A percentile compares a stretch with the other conserved stretches of the same genome.
Evolutionary conservation across 2,797 vertebrate species (phyloP).

Genomic region (Masticophis lateralis): DNA sequence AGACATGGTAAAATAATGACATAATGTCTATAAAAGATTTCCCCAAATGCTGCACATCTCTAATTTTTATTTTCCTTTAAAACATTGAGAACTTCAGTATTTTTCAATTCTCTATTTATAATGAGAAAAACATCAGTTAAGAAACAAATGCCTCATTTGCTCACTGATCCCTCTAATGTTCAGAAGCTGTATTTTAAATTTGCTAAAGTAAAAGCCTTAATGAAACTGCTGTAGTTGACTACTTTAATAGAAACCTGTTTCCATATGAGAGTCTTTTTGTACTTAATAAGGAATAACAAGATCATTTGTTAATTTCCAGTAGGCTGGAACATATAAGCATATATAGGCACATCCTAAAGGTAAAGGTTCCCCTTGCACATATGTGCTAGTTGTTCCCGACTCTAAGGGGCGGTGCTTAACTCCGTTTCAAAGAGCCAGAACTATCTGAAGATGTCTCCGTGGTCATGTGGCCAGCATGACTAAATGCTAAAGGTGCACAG

Average conservation of each 20-base stretch:
- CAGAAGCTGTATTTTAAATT: slow-evolving; percentile 37
- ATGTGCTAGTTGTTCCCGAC: too few species aligned
- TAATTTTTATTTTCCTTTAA: slow-evolving; percentile 23
- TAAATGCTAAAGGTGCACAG: too few species aligned
- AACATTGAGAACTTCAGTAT: slow-evolving; percentile 39
- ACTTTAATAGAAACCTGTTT: slow-evolving; percentile 5
- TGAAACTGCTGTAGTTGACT: not conserved
- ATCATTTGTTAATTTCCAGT: not conserved
- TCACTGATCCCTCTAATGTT: slow-evolving; percentile 53
- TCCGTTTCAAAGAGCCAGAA: too few species aligned
- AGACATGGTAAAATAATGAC: slow-evolving; percentile 57
- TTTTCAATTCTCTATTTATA: slow-evolving; percentile 30
- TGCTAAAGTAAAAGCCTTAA: slow-evolving; percentile 33
- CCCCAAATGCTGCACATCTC: slow-evolving; percentile 56
- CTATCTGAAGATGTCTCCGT: too few species aligned
- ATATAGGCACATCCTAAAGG: not conserved
- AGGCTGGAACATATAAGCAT: not conserved
- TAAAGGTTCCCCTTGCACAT: too few species aligned
- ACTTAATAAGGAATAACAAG: not conserved
- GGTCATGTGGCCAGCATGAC: too few species aligned
- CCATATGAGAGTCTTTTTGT: not conserved
- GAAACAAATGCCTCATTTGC: slow-evolving; percentile 34
- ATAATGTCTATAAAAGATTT: slow-evolving; percentile 61
- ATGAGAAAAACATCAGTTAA: slow-evolving; percentile 55
- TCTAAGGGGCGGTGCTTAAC: too few species aligned